Evolutionary conservation across 2,113 vertebrate genomes (phyloP).

Genomic region (Ciconia stormi): DNA sequence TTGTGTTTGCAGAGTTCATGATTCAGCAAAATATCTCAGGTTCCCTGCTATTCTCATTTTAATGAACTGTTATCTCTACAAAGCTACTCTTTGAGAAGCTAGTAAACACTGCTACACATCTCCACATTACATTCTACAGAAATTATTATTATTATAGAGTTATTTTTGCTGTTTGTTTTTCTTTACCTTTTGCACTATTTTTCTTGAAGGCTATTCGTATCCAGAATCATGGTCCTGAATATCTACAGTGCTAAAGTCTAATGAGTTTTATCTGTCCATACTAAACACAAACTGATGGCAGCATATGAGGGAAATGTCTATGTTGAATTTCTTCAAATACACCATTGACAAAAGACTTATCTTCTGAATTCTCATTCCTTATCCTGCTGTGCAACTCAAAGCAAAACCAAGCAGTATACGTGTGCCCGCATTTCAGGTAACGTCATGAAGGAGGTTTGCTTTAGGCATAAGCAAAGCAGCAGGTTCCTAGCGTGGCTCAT

Average conservation of each 20-base stretch:
- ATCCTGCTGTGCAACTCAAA: not conserved
- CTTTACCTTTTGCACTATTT: not conserved
- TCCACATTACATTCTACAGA: not conserved
- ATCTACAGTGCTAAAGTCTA: not conserved
- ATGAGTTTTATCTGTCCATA: not conserved
- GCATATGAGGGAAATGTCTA: not conserved
- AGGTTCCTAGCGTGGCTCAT: not conserved
- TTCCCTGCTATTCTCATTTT: constrained; percentile 22
- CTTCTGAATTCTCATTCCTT: not conserved
- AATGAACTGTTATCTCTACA: constrained; percentile 4
- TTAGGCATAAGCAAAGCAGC: not conserved
- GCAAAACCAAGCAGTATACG: not conserved
- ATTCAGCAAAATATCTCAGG: constrained; percentile 26
- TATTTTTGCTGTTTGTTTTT: not conserved
- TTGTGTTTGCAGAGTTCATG: constrained; percentile 35
- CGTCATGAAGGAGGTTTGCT: not conserved
- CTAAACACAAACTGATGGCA: not conserved
- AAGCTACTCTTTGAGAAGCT: not conserved
- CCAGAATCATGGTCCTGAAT: not conserved
- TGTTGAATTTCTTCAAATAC: not conserved
- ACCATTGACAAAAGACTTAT: not conserved
- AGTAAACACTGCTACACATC: not conserved
- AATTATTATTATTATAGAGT: constrained; percentile 8
- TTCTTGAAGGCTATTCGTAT: not conserved
- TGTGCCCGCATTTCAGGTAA: not conserved